phyloP scores from a whole-genome alignment of 2,113 vertebrate species.

The Monarcha castaneiventris region DNA sequence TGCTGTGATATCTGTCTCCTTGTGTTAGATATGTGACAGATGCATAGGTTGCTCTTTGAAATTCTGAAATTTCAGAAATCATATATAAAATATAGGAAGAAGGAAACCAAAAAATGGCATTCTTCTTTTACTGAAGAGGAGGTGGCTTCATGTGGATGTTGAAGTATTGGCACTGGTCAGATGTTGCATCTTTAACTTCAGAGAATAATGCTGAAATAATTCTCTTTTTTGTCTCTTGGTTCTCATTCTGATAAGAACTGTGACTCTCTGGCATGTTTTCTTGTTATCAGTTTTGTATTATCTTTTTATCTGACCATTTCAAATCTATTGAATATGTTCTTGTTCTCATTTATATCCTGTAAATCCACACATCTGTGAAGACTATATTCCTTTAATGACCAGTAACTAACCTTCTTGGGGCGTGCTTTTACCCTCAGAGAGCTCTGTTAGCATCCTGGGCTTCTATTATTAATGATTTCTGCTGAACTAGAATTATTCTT shows the following conservation, averaged over 20 bases:
- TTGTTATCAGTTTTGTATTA: neutral
- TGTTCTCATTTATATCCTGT: neutral
- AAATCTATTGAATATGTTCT: neutral
- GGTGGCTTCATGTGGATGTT: neutral
- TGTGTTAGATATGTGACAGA: rapidly evolving
- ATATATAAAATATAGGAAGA: neutral
- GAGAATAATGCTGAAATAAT: neutral
- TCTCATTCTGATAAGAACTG: neutral
- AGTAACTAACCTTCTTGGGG: neutral
- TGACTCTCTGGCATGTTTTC: neutral
- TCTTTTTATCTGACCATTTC: neutral
- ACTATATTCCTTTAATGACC: neutral
- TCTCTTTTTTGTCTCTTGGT: neutral
- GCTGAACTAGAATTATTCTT: neutral
- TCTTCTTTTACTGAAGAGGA: neutral
- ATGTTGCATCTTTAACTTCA: neutral
- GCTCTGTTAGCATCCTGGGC: neutral
- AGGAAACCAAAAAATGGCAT: neutral
- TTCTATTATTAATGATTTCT: neutral
- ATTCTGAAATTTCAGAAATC: neutral
- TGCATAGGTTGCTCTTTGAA: neutral
- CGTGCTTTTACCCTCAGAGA: neutral
- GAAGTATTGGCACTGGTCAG: neutral
- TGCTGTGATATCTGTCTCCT: neutral
- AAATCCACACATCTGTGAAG: neutral